A percentile compares a stretch with the other conserved stretches of the same genome.
These are phyloP conservation scores for Hypomecis punctinalis DNA, from an alignment of 2,888 invertebrate genomes.

Conservation along the genomic window DNA sequence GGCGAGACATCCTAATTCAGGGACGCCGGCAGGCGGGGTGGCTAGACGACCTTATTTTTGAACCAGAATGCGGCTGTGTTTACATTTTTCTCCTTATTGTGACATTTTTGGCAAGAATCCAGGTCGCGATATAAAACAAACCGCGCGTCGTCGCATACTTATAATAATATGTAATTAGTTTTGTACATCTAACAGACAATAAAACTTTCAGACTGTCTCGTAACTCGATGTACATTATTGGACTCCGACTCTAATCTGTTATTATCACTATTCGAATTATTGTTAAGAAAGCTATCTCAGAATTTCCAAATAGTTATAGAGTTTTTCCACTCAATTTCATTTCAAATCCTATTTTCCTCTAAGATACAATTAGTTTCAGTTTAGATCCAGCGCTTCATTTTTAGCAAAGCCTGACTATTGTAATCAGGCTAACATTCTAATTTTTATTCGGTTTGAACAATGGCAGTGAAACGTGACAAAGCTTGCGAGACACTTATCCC, in stretches of 20 bases:
- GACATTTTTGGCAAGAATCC: constrained; percentile 77
- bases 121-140: constrained; percentile 70
- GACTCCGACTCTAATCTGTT: constrained; percentile 33
- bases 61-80: constrained; percentile 80
- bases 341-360: too few species aligned
- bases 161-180: constrained; percentile 38
- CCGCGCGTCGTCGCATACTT: constrained; percentile 54
- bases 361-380: too few species aligned
- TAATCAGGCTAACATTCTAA: neutral
- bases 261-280: constrained; percentile 7
- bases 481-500: constrained; percentile 4
- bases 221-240: constrained; percentile 21
- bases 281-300: neutral
- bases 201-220: constrained; percentile 29
- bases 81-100: constrained; percentile 80
- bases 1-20: constrained; percentile 68
- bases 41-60: constrained; percentile 78
- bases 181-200: constrained; percentile 29
- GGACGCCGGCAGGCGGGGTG: constrained; percentile 55
- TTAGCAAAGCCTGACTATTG: neutral
- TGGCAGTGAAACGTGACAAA: constrained; percentile 2
- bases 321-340: too few species aligned
- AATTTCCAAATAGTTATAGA: neutral
- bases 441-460: neutral
- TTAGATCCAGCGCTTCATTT: too few species aligned